Percentiles rank a stretch among this genome's conserved stretches.
phyloP scores from a whole-genome alignment of 2,797 vertebrate species.

The Cheirogaleus major region DNA sequence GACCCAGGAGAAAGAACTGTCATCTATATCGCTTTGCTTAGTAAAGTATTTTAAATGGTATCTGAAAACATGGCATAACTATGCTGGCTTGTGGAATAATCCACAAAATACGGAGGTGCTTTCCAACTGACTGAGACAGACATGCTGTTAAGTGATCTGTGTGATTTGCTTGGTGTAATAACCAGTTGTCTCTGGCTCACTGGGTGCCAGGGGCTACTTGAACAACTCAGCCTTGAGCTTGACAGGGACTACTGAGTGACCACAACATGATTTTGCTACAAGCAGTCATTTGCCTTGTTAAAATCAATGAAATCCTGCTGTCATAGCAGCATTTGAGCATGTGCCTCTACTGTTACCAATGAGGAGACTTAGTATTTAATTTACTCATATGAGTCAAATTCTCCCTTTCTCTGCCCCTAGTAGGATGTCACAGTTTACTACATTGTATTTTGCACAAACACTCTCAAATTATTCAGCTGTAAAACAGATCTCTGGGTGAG shows the following conservation, averaged over 20 bases:
- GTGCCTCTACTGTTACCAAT: slow-evolving; percentile 72
- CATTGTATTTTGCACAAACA: slow-evolving; percentile 72
- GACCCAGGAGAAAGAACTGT: slow-evolving; percentile 83
- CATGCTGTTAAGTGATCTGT: slow-evolving; percentile 83
- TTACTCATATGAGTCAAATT: slow-evolving; percentile 56
- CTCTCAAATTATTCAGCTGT: slow-evolving; percentile 40
- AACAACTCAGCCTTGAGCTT: slow-evolving; percentile 79
- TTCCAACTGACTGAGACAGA: slow-evolving; percentile 81
- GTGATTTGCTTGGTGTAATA: slow-evolving; percentile 81
- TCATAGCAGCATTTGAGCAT: slow-evolving; percentile 75
- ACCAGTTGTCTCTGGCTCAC: slow-evolving; percentile 78
- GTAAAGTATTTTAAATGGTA: slow-evolving; percentile 84
- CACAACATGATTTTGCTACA: slow-evolving; percentile 80
- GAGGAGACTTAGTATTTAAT: slow-evolving; percentile 69
- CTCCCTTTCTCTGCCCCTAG: slow-evolving; percentile 49
- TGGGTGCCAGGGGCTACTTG: slow-evolving; percentile 80
- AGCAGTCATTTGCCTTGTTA: slow-evolving; percentile 76
- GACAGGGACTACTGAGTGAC: slow-evolving; percentile 79
- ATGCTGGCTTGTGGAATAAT: slow-evolving; percentile 81
- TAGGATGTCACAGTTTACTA: slow-evolving; percentile 25
- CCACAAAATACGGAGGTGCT: slow-evolving; percentile 80
- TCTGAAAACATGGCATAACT: slow-evolving; percentile 82
- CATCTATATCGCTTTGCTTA: slow-evolving; percentile 82
- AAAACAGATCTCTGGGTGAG: slow-evolving; percentile 2
- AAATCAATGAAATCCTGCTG: slow-evolving; percentile 79